Base-by-base conservation (phyloP, 2,797 vertebrate genomes). In the Myoxocephalus aenaeus region DNA sequence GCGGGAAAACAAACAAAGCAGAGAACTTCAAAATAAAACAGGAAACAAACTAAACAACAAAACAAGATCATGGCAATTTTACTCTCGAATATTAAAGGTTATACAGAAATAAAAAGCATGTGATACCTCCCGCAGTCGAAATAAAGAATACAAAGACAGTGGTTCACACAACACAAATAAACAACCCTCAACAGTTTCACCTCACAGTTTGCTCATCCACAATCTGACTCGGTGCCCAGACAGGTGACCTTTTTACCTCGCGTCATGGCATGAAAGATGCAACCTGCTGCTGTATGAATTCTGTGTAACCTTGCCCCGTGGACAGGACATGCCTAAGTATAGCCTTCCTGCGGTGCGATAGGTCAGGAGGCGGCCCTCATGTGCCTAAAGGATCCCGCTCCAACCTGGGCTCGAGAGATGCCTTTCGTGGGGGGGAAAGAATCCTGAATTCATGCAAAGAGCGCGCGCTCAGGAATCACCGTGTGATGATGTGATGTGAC, bases 241-340 rank as follows among this genome's bases (percentile, higher is more conserved):
- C 88, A 27, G 80, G 38, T 84, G 87, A 92, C 90, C 89, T 91
- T 89, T 89, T 81, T 48, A 86, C 89, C 88, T 77, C 67, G 20
- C 40, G 46, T 79, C 87, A 71, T 67, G 81, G 85, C 69, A 70
- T 48, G 89, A 84, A 62, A 82, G 82, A 74, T 84, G 84, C 88
- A 73, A 74, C 92, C 90, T 83, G 90, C 92, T 90, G 92, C 73
- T 83, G 56, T 36, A 87, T 88, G 92, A 87, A 89, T 91, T 65
- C 88, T 86, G 78, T 67, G 77, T 86, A 86, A 92, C 92, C 87
- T 87, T 79, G 80, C 65, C 79, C 74, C 63, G 22, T 66, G 61
- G 86, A 82, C 82, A 87, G 89, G 85, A 81, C 71, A 70, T 65
- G 82, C 82, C 86, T 79, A 67, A 84, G 83, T 78, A 80, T 65